phyloP scores from a whole-genome alignment of 2,113 vertebrate genomes.

The Deroptyus accipitrinus region DNA sequence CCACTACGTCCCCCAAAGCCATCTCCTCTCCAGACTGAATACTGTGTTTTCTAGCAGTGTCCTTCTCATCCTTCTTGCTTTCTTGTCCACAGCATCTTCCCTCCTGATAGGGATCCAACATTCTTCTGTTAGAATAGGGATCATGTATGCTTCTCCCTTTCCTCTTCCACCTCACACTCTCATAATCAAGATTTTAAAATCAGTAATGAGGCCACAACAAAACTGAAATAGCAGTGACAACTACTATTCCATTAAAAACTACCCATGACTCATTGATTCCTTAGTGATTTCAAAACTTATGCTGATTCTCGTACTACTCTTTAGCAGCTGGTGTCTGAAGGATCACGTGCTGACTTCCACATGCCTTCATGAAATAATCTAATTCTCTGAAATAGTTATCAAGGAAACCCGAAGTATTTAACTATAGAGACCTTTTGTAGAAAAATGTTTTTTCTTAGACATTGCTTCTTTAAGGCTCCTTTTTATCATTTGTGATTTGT shows the following conservation, averaged over 20 bases:
- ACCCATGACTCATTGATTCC: not conserved
- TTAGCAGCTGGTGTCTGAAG: not conserved
- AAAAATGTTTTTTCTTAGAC: rapidly evolving
- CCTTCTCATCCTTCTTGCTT: not conserved
- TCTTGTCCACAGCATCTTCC: not conserved
- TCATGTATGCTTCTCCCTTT: not conserved
- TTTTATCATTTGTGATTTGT: not conserved
- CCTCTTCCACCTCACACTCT: not conserved
- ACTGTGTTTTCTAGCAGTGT: not conserved
- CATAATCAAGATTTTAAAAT: not conserved
- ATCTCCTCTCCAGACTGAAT: not conserved
- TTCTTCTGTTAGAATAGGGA: not conserved
- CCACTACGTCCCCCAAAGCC: not conserved
- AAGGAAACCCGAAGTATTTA: not conserved
- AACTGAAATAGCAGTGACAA: not conserved
- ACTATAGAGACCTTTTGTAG: not conserved
- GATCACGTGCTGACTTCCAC: not conserved
- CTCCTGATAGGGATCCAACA: not conserved
- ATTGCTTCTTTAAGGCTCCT: not conserved
- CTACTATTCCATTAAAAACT: not conserved
- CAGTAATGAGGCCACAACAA: not conserved
- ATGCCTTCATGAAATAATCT: not conserved
- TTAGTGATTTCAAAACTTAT: not conserved
- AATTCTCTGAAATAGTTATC: not conserved
- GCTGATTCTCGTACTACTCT: not conserved